Percentiles rank a stretch among this genome's conserved stretches.
These are phyloP conservation scores for Pemphredon lugubris DNA, from an alignment of 2,888 invertebrate genomes.

Conservation along the genomic window DNA sequence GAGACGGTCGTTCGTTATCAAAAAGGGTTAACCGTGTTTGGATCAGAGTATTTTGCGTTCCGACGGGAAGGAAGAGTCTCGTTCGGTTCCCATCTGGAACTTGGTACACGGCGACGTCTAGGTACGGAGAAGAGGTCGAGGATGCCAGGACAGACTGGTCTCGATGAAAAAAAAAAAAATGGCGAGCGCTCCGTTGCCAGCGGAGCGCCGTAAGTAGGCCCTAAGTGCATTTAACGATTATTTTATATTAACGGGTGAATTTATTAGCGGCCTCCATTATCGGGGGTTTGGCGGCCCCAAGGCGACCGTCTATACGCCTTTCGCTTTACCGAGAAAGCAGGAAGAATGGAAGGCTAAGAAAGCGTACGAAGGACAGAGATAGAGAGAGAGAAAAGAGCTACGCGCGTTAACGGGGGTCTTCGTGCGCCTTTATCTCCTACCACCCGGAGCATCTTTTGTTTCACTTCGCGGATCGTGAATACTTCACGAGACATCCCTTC, in stretches of 20 bases:
- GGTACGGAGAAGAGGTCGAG: constrained; percentile 45
- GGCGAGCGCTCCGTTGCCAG: constrained; percentile 68
- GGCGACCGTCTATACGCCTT: constrained; percentile 53
- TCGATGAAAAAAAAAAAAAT: constrained; percentile 74
- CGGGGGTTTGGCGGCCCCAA: constrained; percentile 70
- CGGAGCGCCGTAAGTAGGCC: constrained; percentile 73
- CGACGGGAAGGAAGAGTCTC: constrained; percentile 1
- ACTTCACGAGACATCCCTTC: constrained; percentile 51
- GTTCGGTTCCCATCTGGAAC: constrained; percentile 11
- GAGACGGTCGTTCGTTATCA: not conserved
- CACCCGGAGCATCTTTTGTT: constrained; percentile 61
- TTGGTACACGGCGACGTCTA: constrained; percentile 6
- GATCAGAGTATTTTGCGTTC: not conserved
- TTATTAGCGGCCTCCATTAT: constrained; percentile 78
- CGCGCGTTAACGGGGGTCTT: constrained; percentile 55
- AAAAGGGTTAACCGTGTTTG: too few relatives aligned
- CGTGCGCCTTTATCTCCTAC: constrained; percentile 61
- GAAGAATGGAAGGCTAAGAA: constrained; percentile 31
- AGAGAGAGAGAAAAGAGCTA: constrained; percentile 41
- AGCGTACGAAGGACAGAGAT: constrained; percentile 31
- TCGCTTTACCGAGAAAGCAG: constrained; percentile 61
- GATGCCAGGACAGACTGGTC: constrained; percentile 67
- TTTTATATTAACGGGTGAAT: constrained; percentile 78
- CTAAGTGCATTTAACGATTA: constrained; percentile 80
- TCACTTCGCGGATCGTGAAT: constrained; percentile 60